phyloP scores from a whole-genome alignment of 2,797 vertebrate genomes.

The Lacerta viridis region DNA sequence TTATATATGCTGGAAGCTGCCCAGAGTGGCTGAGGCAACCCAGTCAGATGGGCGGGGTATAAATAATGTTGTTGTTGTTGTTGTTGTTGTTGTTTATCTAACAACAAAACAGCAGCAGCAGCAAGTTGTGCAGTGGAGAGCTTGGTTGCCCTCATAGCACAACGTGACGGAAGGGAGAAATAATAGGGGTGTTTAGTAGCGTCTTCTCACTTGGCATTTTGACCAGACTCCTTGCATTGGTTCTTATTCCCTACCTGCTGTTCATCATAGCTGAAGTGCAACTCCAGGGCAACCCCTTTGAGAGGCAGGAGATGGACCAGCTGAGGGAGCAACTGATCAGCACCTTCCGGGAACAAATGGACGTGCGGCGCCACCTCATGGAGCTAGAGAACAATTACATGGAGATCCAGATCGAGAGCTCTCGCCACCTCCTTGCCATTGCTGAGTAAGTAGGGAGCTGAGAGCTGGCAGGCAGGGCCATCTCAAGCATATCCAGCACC shows the following conservation, averaged over 20 bases:
- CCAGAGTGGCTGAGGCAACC: no score
- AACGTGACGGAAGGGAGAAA: not conserved
- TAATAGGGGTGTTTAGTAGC: not conserved
- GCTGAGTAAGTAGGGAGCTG: conserved; percentile 79
- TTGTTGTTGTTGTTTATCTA: no score
- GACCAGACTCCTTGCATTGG: not conserved
- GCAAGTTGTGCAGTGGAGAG: not conserved
- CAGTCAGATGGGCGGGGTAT: no score
- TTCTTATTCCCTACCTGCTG: not conserved
- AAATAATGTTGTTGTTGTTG: no score
- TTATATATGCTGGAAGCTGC: no score
- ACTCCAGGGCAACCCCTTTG: conserved; percentile 83
- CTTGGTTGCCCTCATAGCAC: not conserved
- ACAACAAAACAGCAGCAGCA: no score
- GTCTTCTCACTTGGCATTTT: not conserved
- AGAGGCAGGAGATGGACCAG: conserved; percentile 83
- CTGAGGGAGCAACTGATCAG: conserved; percentile 87
- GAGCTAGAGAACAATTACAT: conserved; percentile 88
- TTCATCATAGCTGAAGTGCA: conserved; percentile 87
- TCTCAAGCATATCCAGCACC: no score
- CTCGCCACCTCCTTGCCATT: conserved; percentile 88
- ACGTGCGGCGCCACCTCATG: conserved; percentile 87
- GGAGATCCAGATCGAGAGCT: conserved; percentile 89
- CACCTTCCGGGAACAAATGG: conserved; percentile 90
- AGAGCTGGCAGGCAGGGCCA: not conserved